Evolutionary conservation across 1,140 invertebrate species (phyloP).

Genomic region (Calliphora vicina): DNA sequence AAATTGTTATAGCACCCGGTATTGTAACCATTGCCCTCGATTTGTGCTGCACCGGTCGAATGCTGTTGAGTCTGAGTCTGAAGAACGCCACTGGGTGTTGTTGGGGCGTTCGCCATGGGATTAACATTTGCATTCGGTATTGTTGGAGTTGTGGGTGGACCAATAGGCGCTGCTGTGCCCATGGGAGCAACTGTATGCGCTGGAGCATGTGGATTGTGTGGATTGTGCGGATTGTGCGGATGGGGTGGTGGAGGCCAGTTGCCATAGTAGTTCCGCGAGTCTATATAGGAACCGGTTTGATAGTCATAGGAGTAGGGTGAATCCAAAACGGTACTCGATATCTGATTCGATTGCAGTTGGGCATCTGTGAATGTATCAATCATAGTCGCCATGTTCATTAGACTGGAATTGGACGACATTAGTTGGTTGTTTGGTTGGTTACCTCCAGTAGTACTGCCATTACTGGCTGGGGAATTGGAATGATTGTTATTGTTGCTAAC

Average conservation of each 20-base stretch:
- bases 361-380: slow-evolving; percentile 77
- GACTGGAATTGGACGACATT: slow-evolving; percentile 67
- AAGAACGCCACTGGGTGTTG: slow-evolving; percentile 33
- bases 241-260: slow-evolving; percentile 54
- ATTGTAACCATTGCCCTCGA: slow-evolving; percentile 50
- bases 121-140: background rate
- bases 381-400: slow-evolving; percentile 76
- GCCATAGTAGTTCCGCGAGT: slow-evolving; percentile 61
- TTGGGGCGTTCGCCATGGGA: slow-evolving; percentile 14
- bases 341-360: slow-evolving; percentile 81
- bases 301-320: slow-evolving; percentile 76
- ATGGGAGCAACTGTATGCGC: slow-evolving; percentile 38
- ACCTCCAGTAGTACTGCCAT: slow-evolving; percentile 36
- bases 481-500: slow-evolving; percentile 47
- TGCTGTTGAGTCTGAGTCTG: slow-evolving; percentile 39
- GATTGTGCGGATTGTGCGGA: slow-evolving; percentile 44
- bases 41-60: slow-evolving; percentile 38
- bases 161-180: background rate
- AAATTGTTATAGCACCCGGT: slow-evolving; percentile 50
- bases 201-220: slow-evolving; percentile 27
- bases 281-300: slow-evolving; percentile 65
- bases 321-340: slow-evolving; percentile 81
- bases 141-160: slow-evolving; percentile 37
- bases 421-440: slow-evolving; percentile 52
- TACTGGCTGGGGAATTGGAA: slow-evolving; percentile 25